These are phyloP conservation scores for Serinus canaria DNA, from an alignment of 2,113 vertebrate genomes.

Conservation along the genomic window DNA sequence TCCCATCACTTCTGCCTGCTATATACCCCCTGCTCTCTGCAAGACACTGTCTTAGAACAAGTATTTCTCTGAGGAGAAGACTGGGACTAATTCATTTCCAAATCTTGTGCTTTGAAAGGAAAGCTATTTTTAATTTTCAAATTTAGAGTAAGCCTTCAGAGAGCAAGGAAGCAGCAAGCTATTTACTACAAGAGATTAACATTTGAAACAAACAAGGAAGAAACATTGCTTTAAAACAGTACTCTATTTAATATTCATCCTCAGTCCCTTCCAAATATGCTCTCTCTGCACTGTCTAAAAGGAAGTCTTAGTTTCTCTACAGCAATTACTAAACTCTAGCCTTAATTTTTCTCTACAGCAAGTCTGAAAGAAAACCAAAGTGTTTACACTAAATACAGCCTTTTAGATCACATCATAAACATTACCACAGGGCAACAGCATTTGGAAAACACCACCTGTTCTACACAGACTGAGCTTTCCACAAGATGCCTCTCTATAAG, in stretches of 20 bases:
- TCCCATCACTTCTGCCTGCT: background rate
- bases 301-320: background rate
- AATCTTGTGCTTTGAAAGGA: background rate
- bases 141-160: constrained; percentile 12
- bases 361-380: constrained; percentile 27
- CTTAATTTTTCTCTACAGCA: constrained; percentile 13
- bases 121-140: background rate
- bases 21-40: background rate
- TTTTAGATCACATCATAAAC: constrained; percentile 35
- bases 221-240: background rate
- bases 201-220: background rate
- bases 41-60: background rate
- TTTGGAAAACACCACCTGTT: constrained; percentile 38
- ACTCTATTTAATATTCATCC: constrained; percentile 2
- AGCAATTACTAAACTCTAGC: constrained; percentile 14
- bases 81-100: background rate
- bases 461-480: background rate
- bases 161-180: background rate
- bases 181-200: constrained; percentile 16
- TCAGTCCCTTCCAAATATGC: background rate
- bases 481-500: background rate
- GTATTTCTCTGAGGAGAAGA: background rate
- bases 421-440: background rate
- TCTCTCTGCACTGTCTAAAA: background rate
- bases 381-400: constrained; percentile 41